phyloP scores from a whole-genome alignment of 2,797 vertebrate species.

The Halcyon chelicuti region DNA sequence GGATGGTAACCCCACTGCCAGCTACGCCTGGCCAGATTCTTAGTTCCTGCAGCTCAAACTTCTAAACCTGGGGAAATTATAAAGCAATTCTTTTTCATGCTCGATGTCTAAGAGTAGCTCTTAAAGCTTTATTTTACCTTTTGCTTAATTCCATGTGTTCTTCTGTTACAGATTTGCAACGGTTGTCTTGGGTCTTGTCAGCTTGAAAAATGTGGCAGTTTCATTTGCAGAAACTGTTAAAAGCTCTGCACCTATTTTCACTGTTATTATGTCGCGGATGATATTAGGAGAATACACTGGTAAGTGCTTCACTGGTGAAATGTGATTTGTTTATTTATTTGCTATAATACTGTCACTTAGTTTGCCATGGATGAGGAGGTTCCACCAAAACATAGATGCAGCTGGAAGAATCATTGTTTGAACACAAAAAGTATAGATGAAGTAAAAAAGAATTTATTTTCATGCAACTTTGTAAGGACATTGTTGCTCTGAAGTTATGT shows the following conservation, averaged over 20 bases:
- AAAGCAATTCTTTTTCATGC: background rate
- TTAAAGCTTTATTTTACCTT: background rate
- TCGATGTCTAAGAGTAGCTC: background rate
- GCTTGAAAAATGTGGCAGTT: constrained; percentile 95
- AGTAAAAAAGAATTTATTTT: background rate
- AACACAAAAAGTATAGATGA: background rate
- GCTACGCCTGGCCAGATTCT: background rate
- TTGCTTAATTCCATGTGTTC: background rate
- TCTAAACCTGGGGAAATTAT: background rate
- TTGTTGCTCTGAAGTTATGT: background rate
- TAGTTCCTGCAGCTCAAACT: background rate
- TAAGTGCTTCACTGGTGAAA: constrained; percentile 21
- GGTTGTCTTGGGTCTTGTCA: constrained; percentile 94
- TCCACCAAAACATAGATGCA: background rate
- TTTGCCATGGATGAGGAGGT: background rate
- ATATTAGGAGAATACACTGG: constrained; percentile 97
- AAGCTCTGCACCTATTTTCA: constrained; percentile 96
- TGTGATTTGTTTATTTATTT: background rate
- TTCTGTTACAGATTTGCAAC: constrained; percentile 87
- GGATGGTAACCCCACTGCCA: background rate
- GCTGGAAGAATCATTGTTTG: background rate
- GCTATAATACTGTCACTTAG: background rate
- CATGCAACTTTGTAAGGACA: background rate
- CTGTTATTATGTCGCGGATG: constrained; percentile 95
- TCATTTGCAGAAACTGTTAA: constrained; percentile 97